Base-by-base conservation (phyloP, 2,113 vertebrate species). In the Rhegmatorhina hoffmannsi region DNA sequence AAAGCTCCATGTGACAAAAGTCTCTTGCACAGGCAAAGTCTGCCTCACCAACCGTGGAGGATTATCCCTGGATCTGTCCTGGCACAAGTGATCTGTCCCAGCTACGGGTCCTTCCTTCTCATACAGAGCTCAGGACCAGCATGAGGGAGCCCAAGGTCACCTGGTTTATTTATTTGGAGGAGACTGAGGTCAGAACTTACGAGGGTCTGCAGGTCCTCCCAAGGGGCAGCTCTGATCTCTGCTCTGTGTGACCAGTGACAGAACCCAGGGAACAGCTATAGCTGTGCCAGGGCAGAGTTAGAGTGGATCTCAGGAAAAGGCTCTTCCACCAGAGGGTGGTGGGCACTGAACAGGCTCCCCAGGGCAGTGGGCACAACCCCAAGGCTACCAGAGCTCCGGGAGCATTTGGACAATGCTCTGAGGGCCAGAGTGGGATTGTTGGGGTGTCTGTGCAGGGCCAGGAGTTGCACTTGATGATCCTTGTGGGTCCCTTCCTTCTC, bases 31-130 rank as follows among this genome's bases (percentile, higher is more conserved):
- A 43, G 34, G 33, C 33, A 55, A 81, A 75, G 47, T 11, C 38
- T 55, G 20, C 25, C 46, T 16, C 50, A 12, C 33, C 5, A 2
- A 33, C 36, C 21, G 1, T 5, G 21, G 10, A 4, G 49, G 64
- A 23, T 6, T 12, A 3, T 11, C 34, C 9, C 14, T 33, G 44
- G 17, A 5, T 47, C n/a, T 1, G 0, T 40, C 33, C 0, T 1
- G 46, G 46, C 55, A 29, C 10, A 13, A 7, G 10, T 4, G 36
- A 67, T 26, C 43, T 43, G 29, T 23, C 58, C 68, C 68, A 40
- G 16, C 64, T 13, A 33, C 0, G 0, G 5, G 33, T 47, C 34
- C 80, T 80, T 17, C 26, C 5, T 34, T 29, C 20, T 25, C 53
- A 2, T 8, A 31, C 14, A 5, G 60, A 69, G 36, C 67, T 80